Percentiles rank a stretch among this genome's conserved stretches.
phyloP scores from a whole-genome alignment of 2,797 vertebrate genomes.

The Chiroxiphia lanceolata region DNA sequence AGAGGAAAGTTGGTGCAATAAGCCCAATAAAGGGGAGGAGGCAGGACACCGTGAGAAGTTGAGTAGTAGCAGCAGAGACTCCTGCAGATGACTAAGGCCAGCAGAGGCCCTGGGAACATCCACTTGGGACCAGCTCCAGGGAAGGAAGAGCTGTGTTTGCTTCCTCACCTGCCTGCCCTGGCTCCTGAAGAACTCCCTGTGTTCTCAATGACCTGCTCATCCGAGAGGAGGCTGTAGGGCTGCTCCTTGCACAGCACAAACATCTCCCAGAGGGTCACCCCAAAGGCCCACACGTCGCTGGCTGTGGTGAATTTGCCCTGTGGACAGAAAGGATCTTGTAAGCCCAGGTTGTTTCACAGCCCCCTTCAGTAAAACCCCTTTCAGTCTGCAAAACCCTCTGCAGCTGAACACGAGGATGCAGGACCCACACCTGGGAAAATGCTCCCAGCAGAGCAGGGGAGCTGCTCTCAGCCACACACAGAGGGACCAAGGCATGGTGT shows the following conservation, averaged over 20 bases:
- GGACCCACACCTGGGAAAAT: rapidly evolving
- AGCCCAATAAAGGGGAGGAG: neutral
- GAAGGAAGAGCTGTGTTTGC: neutral
- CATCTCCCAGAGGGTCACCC: constrained; percentile 97
- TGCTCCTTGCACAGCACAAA: constrained; percentile 97
- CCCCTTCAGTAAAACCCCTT: constrained; percentile 55
- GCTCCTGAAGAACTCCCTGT: constrained; percentile 99
- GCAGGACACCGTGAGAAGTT: neutral
- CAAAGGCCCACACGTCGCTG: constrained; percentile 97
- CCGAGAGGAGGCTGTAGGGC: constrained; percentile 94
- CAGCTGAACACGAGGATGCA: rapidly evolving
- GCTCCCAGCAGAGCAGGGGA: neutral
- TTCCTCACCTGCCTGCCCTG: constrained; percentile 92
- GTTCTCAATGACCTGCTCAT: constrained; percentile 99
- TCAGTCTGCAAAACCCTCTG: neutral
- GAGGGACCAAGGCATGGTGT: rapidly evolving
- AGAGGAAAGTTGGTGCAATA: neutral
- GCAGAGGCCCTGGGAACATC: neutral
- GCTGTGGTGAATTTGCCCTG: constrained; percentile 99
- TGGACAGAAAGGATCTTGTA: constrained; percentile 55
- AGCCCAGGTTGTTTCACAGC: constrained; percentile 57
- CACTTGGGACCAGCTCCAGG: rapidly evolving
- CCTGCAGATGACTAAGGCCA: neutral
- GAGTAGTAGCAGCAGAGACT: neutral
- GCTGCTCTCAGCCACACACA: neutral